Percentiles rank a stretch among this genome's conserved stretches.
Evolutionary conservation across 2,113 vertebrate genomes (phyloP).

Genomic region (Hepsetus odoe): DNA sequence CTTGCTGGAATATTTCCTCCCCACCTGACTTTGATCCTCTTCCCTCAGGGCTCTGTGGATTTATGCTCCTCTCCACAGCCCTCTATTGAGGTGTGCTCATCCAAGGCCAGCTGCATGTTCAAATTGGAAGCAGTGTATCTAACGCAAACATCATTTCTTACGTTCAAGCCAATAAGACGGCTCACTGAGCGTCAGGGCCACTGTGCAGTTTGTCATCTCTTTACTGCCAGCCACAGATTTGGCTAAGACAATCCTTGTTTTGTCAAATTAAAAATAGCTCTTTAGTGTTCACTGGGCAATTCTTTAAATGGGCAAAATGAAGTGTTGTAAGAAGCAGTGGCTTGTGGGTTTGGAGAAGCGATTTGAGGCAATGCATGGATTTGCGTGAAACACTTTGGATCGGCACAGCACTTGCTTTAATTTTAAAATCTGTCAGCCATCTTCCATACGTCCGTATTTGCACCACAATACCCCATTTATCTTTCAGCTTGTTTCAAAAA

Average conservation of each 20-base stretch:
- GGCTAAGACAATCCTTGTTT: neutral
- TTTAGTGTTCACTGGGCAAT: neutral
- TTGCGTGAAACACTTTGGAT: neutral
- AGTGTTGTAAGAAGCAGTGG: neutral
- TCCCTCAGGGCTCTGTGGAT: constrained; percentile 26
- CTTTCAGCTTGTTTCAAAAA: constrained; percentile 7
- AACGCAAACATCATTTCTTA: constrained; percentile 43
- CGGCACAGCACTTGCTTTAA: constrained; percentile 1
- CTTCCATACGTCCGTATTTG: neutral
- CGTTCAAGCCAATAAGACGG: constrained; percentile 10
- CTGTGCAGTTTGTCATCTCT: neutral
- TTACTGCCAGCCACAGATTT: neutral
- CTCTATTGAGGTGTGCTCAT: constrained; percentile 1
- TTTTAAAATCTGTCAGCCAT: constrained; percentile 19
- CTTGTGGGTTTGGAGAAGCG: neutral
- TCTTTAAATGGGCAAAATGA: neutral
- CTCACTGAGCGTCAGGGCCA: neutral
- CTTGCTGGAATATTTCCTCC: constrained; percentile 37
- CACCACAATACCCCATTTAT: constrained; percentile 11
- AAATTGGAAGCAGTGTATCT: constrained; percentile 22
- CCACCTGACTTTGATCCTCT: constrained; percentile 47
- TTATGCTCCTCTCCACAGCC: constrained; percentile 2
- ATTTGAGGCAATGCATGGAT: neutral
- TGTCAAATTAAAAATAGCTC: neutral
- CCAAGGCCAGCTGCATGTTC: constrained; percentile 19